These are phyloP conservation scores for Oasisia sp. DNA, from an alignment of 2,888 invertebrate species.

Conservation along the genomic window DNA sequence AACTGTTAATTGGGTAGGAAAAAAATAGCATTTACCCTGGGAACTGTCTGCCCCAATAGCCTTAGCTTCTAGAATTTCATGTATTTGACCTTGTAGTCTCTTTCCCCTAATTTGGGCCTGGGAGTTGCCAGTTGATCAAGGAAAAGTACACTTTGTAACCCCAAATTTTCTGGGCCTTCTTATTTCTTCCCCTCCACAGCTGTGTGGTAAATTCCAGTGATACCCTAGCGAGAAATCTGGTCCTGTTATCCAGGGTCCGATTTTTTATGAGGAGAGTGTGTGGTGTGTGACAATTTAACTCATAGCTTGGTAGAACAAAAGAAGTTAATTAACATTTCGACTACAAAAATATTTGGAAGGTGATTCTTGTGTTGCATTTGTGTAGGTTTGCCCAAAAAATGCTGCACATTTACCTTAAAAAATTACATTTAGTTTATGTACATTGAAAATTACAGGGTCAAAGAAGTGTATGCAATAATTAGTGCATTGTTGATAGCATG, in stretches of 20 bases:
- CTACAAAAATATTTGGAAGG: background rate
- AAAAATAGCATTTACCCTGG: background rate
- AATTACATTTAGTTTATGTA: too few relatives aligned
- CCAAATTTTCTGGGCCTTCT: background rate
- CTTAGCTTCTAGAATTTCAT: background rate
- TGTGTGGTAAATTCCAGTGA: background rate
- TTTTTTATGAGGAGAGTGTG: background rate
- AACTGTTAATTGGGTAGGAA: too few relatives aligned
- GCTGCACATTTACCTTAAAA: too few relatives aligned
- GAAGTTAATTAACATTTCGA: background rate
- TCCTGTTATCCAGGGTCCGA: background rate
- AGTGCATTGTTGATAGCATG: too few relatives aligned
- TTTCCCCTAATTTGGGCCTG: background rate
- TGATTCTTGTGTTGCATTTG: background rate
- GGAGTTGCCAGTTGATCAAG: background rate
- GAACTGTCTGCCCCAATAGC: background rate
- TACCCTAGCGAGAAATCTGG: background rate
- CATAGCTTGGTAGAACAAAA: background rate
- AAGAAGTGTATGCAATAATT: too few relatives aligned
- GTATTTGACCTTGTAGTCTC: background rate
- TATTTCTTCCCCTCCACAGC: background rate
- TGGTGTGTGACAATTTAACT: background rate
- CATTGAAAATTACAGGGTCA: too few relatives aligned
- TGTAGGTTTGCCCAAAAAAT: too few relatives aligned
- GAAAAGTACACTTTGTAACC: background rate